phyloP scores from a whole-genome alignment of 2,797 vertebrate genomes.

The Emydoidea blandingii region DNA sequence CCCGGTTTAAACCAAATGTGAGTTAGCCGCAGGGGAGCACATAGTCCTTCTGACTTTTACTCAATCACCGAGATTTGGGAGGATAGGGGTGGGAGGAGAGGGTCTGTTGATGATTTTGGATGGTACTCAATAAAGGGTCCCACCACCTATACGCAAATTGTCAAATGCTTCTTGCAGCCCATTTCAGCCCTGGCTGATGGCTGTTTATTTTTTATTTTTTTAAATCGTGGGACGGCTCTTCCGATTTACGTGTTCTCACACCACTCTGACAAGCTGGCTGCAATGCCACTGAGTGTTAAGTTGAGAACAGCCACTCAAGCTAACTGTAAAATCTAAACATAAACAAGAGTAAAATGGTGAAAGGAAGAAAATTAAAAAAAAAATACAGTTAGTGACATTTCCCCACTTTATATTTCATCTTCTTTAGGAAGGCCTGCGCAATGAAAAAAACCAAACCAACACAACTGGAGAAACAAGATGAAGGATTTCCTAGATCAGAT shows the following conservation, averaged over 20 bases:
- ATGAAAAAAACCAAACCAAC: not conserved
- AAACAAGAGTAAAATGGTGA: slow-evolving; percentile 45
- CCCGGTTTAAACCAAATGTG: not conserved
- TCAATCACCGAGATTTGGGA: not conserved
- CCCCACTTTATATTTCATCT: slow-evolving; percentile 13
- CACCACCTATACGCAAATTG: slow-evolving; percentile 31
- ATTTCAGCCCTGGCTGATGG: slow-evolving; percentile 4
- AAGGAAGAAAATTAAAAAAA: slow-evolving; percentile 16
- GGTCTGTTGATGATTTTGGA: not conserved
- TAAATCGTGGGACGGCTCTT: slow-evolving; percentile 12
- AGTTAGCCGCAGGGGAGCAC: not conserved
- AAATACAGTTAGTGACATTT: slow-evolving; percentile 22
- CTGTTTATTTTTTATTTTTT: slow-evolving; percentile 23
- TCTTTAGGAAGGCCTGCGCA: slow-evolving; percentile 15
- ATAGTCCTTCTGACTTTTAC: not conserved
- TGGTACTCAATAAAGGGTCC: not conserved
- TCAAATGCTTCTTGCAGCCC: slow-evolving; percentile 14
- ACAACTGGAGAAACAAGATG: not conserved
- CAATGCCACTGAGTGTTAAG: not conserved
- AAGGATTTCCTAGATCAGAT: slow-evolving; percentile 42
- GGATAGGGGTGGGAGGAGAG: not conserved
- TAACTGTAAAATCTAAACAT: slow-evolving; percentile 43
- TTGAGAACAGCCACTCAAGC: slow-evolving; percentile 32
- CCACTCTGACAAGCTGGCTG: slow-evolving; percentile 13
- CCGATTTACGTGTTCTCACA: slow-evolving; percentile 33